Evolutionary conservation across 1,140 invertebrate genomes (phyloP), one percentile per base, ranked within the genome.

Genomic region (Mamestra configurata): DNA sequence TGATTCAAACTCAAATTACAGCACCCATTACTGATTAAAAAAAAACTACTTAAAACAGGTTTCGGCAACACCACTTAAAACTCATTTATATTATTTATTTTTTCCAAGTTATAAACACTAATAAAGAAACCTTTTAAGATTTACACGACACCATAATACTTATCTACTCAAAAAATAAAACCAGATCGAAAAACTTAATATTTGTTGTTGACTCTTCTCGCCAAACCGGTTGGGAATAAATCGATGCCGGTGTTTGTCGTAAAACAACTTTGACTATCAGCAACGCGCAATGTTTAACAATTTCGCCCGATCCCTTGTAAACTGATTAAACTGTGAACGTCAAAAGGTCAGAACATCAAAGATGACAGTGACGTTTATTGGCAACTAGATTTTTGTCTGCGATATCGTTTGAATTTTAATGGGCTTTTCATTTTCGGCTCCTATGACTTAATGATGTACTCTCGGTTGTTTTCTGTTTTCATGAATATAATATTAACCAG

Each of bases 191-290:
- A 66, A 66, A 66, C 20, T 15, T 3, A 71, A 8, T 1, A 51
- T 10, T n/a, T 11, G n/a, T 27, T n/a, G 37, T 31, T 10, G 27
- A 31, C 13, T 49, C 15, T 15, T n/a, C 27, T 18, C 13, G 13
- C 24, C 31, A 53, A 68, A 72, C 70, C 51, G 51, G 27, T 55
- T 13, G 22, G 6, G 6, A 70, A n/a, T 11, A 53, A 53, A 70
- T 70, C 40, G 66, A 70, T 70, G 24, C 15, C 22, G 20, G 4
- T 70, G 66, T 24, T 35, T 27, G 46, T 53, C 68, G 46, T 71
- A 71, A 75, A 75, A 75, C 53, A 75, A 59, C 37, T 75, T 75
- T 59, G 53, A 46, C 53, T 75, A 43, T 59, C 71, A 57, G 20
- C 35, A n/a, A 22, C 70, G 71, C 35, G 35, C 11, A 75, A 75